Conservation (phyloP, 2,797 vertebrate genomes). For the Philypnodon macrostomus region DNA sequence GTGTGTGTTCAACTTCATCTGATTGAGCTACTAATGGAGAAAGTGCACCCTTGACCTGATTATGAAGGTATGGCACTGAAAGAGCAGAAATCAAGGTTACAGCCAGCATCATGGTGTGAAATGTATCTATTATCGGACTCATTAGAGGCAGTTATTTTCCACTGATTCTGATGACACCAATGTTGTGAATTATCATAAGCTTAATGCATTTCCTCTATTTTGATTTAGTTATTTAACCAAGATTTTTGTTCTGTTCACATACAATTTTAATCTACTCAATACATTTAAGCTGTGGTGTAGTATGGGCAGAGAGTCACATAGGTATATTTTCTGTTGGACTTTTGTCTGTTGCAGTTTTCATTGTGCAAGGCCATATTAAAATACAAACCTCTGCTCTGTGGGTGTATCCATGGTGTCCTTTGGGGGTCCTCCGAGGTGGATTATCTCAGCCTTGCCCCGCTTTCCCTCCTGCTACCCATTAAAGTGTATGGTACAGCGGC, state of each 20-base stretch:
- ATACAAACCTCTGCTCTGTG: constrained; percentile 1
- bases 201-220: neutral
- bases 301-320: too few species aligned
- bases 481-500: constrained; percentile 35
- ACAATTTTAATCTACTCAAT: too few species aligned
- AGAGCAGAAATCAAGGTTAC: constrained; percentile 1
- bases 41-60: neutral
- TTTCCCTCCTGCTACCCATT: constrained; percentile 12
- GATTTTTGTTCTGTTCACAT: too few species aligned
- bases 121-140: neutral
- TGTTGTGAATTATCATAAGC: too few species aligned
- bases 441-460: constrained; percentile 11
- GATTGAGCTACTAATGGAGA: constrained; percentile 6
- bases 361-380: neutral
- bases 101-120: neutral
- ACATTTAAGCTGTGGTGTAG: neutral
- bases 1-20: constrained; percentile 22
- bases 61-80: neutral
- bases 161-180: neutral
- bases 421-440: constrained; percentile 36
- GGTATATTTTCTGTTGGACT: too few species aligned
- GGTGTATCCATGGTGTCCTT: too few species aligned
- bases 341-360: neutral
- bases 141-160: neutral
- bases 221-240: too few species aligned